Conservation (phyloP, 2,113 vertebrate species). For the Cyanoramphus novaezelandiae region DNA sequence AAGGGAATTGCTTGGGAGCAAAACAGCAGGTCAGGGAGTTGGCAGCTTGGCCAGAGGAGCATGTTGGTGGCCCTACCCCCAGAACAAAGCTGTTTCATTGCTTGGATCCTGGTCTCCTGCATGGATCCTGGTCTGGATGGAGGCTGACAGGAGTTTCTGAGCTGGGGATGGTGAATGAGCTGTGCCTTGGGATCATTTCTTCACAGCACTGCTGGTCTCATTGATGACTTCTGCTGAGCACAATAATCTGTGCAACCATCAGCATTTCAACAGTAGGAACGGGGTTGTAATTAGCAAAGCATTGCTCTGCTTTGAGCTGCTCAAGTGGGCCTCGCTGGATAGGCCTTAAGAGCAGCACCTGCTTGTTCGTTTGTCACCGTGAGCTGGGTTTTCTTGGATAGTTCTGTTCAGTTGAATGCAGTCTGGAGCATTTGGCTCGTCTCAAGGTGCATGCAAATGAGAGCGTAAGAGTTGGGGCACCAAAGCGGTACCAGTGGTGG, state of each 20-base stretch:
- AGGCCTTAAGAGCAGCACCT: not conserved
- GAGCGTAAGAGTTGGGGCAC: not conserved
- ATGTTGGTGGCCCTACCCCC: not conserved
- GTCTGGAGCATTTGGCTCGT: rapidly evolving
- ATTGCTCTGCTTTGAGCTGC: not conserved
- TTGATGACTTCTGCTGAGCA: not conserved
- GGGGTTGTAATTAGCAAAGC: not conserved
- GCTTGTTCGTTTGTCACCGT: not conserved
- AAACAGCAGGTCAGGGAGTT: not conserved
- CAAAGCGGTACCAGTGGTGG: rapidly evolving
- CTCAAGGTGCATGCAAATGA: rapidly evolving
- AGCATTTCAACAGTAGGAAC: not conserved
- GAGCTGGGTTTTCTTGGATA: not conserved
- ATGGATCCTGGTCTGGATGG: not conserved
- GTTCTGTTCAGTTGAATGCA: not conserved
- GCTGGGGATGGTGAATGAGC: not conserved
- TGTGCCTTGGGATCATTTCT: not conserved
- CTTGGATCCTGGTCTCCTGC: not conserved
- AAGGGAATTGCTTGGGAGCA: not conserved
- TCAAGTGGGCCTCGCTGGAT: rapidly evolving
- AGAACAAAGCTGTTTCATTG: not conserved
- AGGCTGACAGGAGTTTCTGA: not conserved
- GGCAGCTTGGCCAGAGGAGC: not conserved
- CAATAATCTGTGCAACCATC: not conserved
- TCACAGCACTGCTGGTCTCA: not conserved